Evolutionary conservation across 2,797 vertebrate species (phyloP), one percentile per base, ranked within the genome.

Genomic region (Macroramphosus scolopax): DNA sequence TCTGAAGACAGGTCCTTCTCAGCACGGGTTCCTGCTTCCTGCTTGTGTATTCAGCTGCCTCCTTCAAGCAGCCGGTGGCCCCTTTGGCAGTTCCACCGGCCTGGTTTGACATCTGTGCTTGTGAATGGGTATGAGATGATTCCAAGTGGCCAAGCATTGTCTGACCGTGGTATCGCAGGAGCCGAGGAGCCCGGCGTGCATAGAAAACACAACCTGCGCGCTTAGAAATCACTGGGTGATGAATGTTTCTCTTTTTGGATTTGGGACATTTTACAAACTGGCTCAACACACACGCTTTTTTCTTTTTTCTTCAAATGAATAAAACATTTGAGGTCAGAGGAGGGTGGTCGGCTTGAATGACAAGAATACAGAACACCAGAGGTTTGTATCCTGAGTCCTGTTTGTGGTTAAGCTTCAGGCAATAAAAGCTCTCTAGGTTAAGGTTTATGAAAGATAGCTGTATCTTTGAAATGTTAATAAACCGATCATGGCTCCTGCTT

Each of bases 161-260:
- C 25, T 32, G 43, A 37, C 32, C n/a, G 17, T 12, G 16, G n/a
- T 20, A 41, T 30, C 41, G 28, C 20, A 6, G 30, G 37, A 31
- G 41, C 22, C 11, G 20, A 32, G 17, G 42, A 35, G 28, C 15
- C 34, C 22, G 20, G n/a, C 38, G 36, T 39, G 35, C 20, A 8
- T 18, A 45, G 16, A 36, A 49, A 62, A 41, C 37, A 32, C 33
- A 39, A 43, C 37, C 52, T 13, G 4, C 12, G 28, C 12, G 14
- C 40, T 36, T 43, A 42, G 58, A 44, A 62, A 69, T 45, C 42
- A 46, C 8, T 17, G 3, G 45, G 47, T 68, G 54, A 59, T 60
- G 43, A n/a, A 22, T 22, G 20, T 22, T 22, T 3, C 20, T 22
- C n/a, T n/a, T n/a, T n/a, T n/a, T n/a, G n/a, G n/a, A n/a, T n/a